Conservation (phyloP, 2,113 vertebrate species). For the Oryzias melastigma region DNA sequence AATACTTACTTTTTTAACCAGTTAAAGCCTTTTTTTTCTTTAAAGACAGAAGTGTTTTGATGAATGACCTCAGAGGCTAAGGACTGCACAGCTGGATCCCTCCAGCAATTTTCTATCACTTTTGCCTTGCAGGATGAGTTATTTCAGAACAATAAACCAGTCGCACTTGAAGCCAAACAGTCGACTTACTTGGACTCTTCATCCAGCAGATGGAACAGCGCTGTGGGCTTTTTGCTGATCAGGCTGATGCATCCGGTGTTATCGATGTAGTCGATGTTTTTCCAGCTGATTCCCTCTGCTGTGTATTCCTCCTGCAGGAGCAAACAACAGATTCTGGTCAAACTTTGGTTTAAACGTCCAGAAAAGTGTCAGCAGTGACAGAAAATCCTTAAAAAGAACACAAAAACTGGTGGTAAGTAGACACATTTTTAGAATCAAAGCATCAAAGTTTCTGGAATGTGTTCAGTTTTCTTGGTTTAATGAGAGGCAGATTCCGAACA, state of each 20-base stretch:
- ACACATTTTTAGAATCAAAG: slow-evolving; percentile 27
- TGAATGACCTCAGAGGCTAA: too few relatives aligned
- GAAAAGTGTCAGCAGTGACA: not conserved
- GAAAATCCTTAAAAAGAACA: too few relatives aligned
- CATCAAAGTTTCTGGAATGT: slow-evolving; percentile 42
- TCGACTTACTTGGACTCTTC: slow-evolving; percentile 97
- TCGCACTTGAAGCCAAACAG: slow-evolving; percentile 6
- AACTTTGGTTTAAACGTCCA: not conserved
- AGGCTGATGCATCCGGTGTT: slow-evolving; percentile 95
- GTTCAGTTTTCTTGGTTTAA: slow-evolving; percentile 43
- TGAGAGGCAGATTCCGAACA: slow-evolving; percentile 62
- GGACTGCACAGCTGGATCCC: too few relatives aligned
- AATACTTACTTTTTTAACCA: too few relatives aligned
- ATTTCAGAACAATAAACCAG: slow-evolving; percentile 7
- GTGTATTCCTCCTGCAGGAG: slow-evolving; percentile 89
- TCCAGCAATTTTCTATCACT: not conserved
- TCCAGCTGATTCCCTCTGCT: slow-evolving; percentile 94
- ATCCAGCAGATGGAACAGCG: slow-evolving; percentile 95
- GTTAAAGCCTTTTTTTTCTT: too few relatives aligned
- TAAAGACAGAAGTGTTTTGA: too few relatives aligned
- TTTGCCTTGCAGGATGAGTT: not conserved
- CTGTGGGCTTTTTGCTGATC: slow-evolving; percentile 98
- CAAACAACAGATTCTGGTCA: slow-evolving; percentile 2
- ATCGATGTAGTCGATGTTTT: slow-evolving; percentile 97
- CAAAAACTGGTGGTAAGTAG: not conserved